Evolutionary conservation across 2,888 invertebrate species (phyloP), one percentile per base, ranked within the genome.

Genomic region (Dryococelus australis): DNA sequence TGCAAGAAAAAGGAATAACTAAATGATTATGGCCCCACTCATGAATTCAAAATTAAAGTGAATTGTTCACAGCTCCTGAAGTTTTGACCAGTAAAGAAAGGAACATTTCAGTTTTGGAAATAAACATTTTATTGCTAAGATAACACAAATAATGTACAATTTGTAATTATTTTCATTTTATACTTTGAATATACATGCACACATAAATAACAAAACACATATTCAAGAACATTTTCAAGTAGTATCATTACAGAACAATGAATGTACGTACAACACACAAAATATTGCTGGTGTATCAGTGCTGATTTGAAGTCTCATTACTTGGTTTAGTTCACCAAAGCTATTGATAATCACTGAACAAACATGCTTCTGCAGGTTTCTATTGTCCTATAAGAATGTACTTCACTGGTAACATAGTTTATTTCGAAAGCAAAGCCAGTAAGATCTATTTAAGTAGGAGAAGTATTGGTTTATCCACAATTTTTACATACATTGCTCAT

Each of bases 221-320:
- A 65, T 65, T 65, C 16, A 24, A 65, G 24, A 65, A 65, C 65
- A 65, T 65, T n/a, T n/a, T 24, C 65, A n/a, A 65, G 65, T 65
- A 24, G 65, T 65, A 65, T 65, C 65, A 65, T 2, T 65, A 65
- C 65, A 65, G 65, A 20, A 65, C 8, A 8, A 47, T 8, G 8
- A 24, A 65, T 24, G 8, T 65, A 65, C n/a, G 0, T 65, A 65
- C 65, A 65, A 65, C 24, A 10, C 65, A 65, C 65, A 65, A 24
- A 65, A 65, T 65, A 65, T 65, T 65, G 65, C 65, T 65, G 65
- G 65, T 65, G n/a, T 24, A n/a, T 65, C 65, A 65, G 65, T 65
- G 65, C 65, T 65, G 65, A 24, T 65, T 65, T 20, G 10, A 65
- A 65, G 65, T 65, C 65, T 65, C 8, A 10, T 65, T 65, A 65